These are phyloP conservation scores for Danio rerio DNA, from an alignment of 2,113 vertebrate genomes.

Conservation along the genomic window GRCz12tu NC_133181.1:8531501-8532000, in stretches of 20 bases:
- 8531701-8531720: constrained; percentile 59
- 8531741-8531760: constrained; percentile 62
- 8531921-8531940: constrained; percentile 5
- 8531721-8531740: constrained; percentile 41
- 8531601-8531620: neutral
- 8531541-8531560: neutral
- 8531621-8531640: neutral
- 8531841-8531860: constrained; percentile 66
- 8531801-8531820: constrained; percentile 59
- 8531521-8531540: neutral
- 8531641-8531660: neutral
- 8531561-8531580: neutral
- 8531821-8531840: constrained; percentile 65
- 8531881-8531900: constrained; percentile 1
- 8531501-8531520: neutral
- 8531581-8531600: neutral
- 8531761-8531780: constrained; percentile 48
- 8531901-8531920: constrained; percentile 25
- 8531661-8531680: neutral
- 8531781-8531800: constrained; percentile 44
- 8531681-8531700: constrained; percentile 4
- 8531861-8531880: neutral
- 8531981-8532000: neutral
- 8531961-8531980: constrained; percentile 20
- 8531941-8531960: constrained; percentile 2